Conservation (phyloP, 1,140 invertebrate species). For the Bombus pascuorum region DNA sequence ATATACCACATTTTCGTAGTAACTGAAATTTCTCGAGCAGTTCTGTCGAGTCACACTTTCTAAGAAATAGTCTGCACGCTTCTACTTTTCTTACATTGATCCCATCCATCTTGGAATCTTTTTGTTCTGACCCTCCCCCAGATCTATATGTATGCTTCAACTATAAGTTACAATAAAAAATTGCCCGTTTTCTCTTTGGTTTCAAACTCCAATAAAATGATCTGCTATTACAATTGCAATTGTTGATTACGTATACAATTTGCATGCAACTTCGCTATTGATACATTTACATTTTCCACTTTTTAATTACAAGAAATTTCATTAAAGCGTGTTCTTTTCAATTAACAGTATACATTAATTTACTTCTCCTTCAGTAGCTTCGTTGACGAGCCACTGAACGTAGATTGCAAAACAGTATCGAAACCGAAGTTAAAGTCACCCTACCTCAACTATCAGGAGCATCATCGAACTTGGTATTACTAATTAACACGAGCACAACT, state of each 20-base stretch:
- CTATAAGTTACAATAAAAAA: too few relatives aligned
- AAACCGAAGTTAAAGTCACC: neutral
- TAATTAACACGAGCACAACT: conserved; percentile 24
- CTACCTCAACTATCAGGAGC: neutral
- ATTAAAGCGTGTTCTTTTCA: neutral
- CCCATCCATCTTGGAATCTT: neutral
- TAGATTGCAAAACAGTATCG: conserved; percentile 21
- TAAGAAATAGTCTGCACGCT: too few relatives aligned
- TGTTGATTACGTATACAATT: neutral
- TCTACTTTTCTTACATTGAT: neutral
- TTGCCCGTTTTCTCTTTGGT: neutral
- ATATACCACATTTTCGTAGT: neutral
- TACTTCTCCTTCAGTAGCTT: neutral
- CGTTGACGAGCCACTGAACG: neutral
- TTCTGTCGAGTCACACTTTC: conserved; percentile 9
- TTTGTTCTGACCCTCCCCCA: neutral
- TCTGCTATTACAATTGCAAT: neutral
- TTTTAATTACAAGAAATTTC: neutral
- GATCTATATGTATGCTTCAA: too few relatives aligned
- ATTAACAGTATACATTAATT: conserved; percentile 29
- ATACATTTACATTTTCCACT: neutral
- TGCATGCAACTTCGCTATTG: neutral
- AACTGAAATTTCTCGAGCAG: neutral
- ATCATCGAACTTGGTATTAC: conserved; percentile 17
- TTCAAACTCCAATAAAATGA: neutral